phyloP scores from a whole-genome alignment of 2,888 invertebrate genomes.

The Hymenopus coronatus region DNA sequence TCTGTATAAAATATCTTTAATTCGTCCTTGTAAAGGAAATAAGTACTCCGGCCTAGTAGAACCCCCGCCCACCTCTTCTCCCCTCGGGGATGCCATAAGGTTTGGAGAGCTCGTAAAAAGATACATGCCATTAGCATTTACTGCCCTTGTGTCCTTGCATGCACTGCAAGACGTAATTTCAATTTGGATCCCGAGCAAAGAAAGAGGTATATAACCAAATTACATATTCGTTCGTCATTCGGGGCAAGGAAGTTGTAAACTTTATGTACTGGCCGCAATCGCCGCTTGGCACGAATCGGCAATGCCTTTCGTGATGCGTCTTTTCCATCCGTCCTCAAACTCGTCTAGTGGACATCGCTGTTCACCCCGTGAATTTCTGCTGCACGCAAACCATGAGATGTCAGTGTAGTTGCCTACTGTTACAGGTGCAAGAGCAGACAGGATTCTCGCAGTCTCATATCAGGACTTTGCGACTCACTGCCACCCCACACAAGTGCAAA shows the following conservation, averaged over 20 bases:
- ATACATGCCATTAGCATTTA: background rate
- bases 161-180: background rate
- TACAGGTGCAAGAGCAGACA: too few species aligned
- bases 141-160: background rate
- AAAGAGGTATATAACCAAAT: background rate
- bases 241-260: background rate
- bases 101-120: background rate
- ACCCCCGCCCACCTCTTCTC: too few species aligned
- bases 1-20: too few species aligned
- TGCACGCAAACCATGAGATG: background rate
- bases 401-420: background rate
- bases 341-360: background rate
- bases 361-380: background rate
- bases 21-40: too few species aligned
- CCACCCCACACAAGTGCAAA: too few species aligned
- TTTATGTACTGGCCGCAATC: background rate
- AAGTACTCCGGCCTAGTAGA: too few species aligned
- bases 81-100: background rate
- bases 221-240: background rate
- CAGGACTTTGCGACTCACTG: too few species aligned
- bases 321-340: background rate
- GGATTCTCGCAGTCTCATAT: too few species aligned
- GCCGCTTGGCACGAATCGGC: background rate
- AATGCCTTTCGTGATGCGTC: background rate
- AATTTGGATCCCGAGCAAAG: background rate